A percentile compares a stretch with the other conserved stretches of the same genome.
These are phyloP conservation scores for Sylvilagus bachmani DNA, from an alignment of 2,113 vertebrate genomes.

Conservation along the genomic window DNA sequence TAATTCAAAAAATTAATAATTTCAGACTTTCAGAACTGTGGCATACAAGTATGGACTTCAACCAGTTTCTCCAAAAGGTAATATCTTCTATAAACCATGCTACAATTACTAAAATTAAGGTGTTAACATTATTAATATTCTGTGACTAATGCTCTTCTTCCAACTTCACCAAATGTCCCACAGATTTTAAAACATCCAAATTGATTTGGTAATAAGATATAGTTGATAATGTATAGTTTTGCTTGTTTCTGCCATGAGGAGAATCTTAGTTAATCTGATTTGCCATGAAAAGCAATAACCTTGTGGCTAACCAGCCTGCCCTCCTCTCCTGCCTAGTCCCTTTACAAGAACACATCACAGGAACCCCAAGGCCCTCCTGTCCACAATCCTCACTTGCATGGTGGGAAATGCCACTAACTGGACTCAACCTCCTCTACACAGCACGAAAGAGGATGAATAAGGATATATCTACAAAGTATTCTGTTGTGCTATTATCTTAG, in stretches of 20 bases:
- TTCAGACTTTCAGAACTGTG: not conserved
- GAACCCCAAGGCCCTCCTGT: slow-evolving; percentile 47
- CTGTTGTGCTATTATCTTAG: slow-evolving; percentile 49
- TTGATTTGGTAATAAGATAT: not conserved
- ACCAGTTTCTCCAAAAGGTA: not conserved
- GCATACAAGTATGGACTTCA: not conserved
- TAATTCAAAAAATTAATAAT: not conserved
- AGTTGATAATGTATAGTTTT: not conserved
- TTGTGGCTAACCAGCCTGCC: slow-evolving; percentile 41
- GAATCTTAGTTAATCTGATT: slow-evolving; percentile 75
- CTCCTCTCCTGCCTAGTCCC: slow-evolving; percentile 55
- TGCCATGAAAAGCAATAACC: slow-evolving; percentile 69
- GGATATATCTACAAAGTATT: slow-evolving; percentile 62
- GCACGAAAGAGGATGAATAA: slow-evolving; percentile 55
- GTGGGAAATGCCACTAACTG: slow-evolving; percentile 49
- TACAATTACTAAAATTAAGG: not conserved
- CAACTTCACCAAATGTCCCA: not conserved
- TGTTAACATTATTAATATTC: not conserved
- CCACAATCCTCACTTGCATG: slow-evolving; percentile 6
- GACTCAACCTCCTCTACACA: slow-evolving; percentile 58
- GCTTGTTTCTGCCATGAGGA: not conserved
- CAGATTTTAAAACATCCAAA: not conserved
- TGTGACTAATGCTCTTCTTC: not conserved
- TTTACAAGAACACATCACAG: slow-evolving; percentile 15
- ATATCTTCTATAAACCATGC: not conserved